These are phyloP conservation scores for Megamerina dolium DNA, from an alignment of 2,888 invertebrate genomes.

Conservation along the genomic window DNA sequence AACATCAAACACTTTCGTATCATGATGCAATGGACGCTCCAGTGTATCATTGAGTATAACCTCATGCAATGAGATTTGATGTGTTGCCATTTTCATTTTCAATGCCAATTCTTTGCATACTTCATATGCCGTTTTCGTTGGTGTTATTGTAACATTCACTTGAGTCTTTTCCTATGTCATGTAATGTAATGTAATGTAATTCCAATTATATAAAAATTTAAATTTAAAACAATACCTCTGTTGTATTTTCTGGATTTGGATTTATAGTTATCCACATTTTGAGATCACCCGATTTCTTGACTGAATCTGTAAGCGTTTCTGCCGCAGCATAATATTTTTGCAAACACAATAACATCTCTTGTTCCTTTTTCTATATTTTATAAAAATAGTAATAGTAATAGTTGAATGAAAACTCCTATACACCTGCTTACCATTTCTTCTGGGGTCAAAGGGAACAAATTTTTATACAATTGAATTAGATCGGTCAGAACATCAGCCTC, in stretches of 20 bases:
- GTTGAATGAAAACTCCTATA: too few species aligned
- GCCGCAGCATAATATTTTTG: slow-evolving; percentile 62
- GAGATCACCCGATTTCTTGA: slow-evolving; percentile 70
- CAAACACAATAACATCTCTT: slow-evolving; percentile 67
- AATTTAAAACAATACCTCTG: slow-evolving; percentile 49
- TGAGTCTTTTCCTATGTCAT: slow-evolving; percentile 44
- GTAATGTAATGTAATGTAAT: neutral
- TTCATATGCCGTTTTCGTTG: slow-evolving; percentile 70
- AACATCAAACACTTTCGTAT: slow-evolving; percentile 54
- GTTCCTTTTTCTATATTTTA: slow-evolving; percentile 53
- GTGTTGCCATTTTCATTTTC: slow-evolving; percentile 59
- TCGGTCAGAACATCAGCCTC: slow-evolving; percentile 73
- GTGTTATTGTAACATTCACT: slow-evolving; percentile 56
- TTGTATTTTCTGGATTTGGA: slow-evolving; percentile 58
- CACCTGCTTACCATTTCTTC: slow-evolving; percentile 65
- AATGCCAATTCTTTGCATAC: slow-evolving; percentile 65
- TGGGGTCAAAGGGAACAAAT: slow-evolving; percentile 74
- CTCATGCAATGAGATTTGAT: slow-evolving; percentile 73
- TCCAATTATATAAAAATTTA: neutral
- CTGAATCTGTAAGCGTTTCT: slow-evolving; percentile 55
- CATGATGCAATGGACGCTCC: slow-evolving; percentile 70
- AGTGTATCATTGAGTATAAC: slow-evolving; percentile 69
- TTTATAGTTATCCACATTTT: slow-evolving; percentile 65
- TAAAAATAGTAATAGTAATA: neutral
- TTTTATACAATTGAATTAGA: slow-evolving; percentile 66